Evolutionary conservation across 2,113 vertebrate genomes (phyloP).

Genomic region (Rhadina sibilatrix): DNA sequence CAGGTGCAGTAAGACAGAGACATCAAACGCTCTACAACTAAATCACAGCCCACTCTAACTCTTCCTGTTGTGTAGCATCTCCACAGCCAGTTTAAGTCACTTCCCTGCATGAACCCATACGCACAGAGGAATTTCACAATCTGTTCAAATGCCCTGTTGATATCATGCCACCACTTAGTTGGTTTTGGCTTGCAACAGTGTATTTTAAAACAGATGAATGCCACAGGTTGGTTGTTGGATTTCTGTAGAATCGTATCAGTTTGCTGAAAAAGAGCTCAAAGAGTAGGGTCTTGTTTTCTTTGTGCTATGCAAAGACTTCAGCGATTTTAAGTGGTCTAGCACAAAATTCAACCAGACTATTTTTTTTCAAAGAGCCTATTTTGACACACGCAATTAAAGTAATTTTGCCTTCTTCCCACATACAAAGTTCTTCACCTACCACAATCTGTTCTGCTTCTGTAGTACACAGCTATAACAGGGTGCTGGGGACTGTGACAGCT

Average conservation of each 20-base stretch:
- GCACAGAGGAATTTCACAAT: not conserved
- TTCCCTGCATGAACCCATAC: not conserved
- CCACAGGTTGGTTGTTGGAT: rapidly evolving
- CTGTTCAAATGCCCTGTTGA: not conserved
- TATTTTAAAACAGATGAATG: not conserved
- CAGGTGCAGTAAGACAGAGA: not conserved
- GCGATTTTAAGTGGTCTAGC: not conserved
- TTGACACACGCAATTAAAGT: conserved; percentile 9
- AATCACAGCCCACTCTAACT: not conserved
- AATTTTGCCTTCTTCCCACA: conserved; percentile 28
- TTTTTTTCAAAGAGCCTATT: not conserved
- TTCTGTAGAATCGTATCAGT: not conserved
- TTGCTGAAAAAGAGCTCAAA: not conserved
- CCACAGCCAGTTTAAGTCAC: not conserved
- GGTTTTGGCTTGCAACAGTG: not conserved
- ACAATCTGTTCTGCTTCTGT: conserved; percentile 40
- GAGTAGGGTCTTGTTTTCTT: not conserved
- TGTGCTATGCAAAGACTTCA: not conserved
- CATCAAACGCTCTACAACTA: not conserved
- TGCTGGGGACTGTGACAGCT: not conserved
- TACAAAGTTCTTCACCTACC: not conserved
- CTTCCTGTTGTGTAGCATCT: not conserved
- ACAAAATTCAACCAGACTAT: not conserved
- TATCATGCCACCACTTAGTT: not conserved
- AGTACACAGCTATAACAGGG: not conserved